Evolutionary conservation across 2,888 invertebrate species (phyloP), one percentile per base, ranked within the genome.

Genomic region (Agrochola macilenta): DNA sequence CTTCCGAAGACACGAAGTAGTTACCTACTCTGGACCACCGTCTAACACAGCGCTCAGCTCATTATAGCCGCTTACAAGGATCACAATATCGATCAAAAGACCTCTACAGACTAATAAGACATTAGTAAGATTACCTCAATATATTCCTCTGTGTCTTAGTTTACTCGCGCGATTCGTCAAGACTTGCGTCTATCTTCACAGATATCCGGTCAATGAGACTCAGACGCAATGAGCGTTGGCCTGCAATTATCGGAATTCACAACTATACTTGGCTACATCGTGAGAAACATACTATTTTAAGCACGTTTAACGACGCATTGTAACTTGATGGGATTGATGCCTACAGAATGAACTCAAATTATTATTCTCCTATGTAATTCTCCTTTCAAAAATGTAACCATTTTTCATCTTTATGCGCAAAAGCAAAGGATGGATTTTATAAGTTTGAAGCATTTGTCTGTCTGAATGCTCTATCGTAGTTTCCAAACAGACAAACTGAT

Each of bases 241-340:
- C 57, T 65, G 76, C 46, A 80, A 65, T 70, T 83, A 83, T 83
- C 76, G 52, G 60, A 71, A 80, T 68, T 52, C 64, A 71, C 11
- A 35, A 64, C 61, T n/a, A 75, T 72, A 83, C 64, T 72, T 57
- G 23, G 4, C 39, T 52, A 39, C 46, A 23, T 52, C 17, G 61
- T 66, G 35, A 64, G 60, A 63, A 70, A 63, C 30, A 60, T 68
- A 43, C 26, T 46, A 9, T 23, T 78, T 54, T 20, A 43, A 54
- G 35, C 52, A 23, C 52, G 23, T 23, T 23, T 52, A 52, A 7
- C 23, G 52, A 52, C 23, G 23, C 23, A 23, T 52, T 52, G 23
- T 52, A 23, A 52, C 23, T 52, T 23, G 52, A 23, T 49, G 49
- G 49, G 49, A 49, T 49, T 20, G 20, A 20, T 49, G 20, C 49